phyloP scores from a whole-genome alignment of 2,797 vertebrate species.

The Pelodytes ibericus region DNA sequence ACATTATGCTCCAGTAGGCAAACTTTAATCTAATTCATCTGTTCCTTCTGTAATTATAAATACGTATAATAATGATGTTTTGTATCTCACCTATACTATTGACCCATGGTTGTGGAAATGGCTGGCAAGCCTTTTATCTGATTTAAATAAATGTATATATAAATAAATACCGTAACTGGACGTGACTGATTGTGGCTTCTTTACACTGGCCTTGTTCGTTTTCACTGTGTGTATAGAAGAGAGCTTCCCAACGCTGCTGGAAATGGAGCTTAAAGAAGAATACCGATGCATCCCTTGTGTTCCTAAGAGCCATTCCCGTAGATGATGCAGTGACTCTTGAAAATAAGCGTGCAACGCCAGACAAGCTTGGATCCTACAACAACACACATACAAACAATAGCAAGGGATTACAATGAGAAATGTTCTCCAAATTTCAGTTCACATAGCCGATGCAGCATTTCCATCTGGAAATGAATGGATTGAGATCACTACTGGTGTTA shows the following conservation, averaged over 20 bases:
- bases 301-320: slow-evolving; percentile 47
- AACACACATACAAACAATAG: background rate
- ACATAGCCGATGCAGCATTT: no score
- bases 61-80: no score
- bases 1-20: no score
- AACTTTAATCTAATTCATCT: no score
- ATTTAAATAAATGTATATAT: background rate
- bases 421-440: no score
- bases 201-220: slow-evolving; percentile 31
- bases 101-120: no score
- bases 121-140: no score
- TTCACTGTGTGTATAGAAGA: slow-evolving; percentile 25
- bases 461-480: no score
- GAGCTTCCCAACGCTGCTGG: slow-evolving; percentile 42
- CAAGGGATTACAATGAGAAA: no score
- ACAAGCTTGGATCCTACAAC: slow-evolving; percentile 47
- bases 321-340: slow-evolving; percentile 31
- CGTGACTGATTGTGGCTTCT: slow-evolving; percentile 33
- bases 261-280: slow-evolving; percentile 48
- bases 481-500: no score
- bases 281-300: slow-evolving; percentile 34
- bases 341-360: slow-evolving; percentile 34
- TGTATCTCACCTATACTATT: no score
- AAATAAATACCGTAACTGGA: slow-evolving; percentile 43
- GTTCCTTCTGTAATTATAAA: no score